A percentile compares a stretch with the other conserved stretches of the same genome.
phyloP scores from a whole-genome alignment of 2,888 invertebrate genomes.

The Gerosis bhagava region DNA sequence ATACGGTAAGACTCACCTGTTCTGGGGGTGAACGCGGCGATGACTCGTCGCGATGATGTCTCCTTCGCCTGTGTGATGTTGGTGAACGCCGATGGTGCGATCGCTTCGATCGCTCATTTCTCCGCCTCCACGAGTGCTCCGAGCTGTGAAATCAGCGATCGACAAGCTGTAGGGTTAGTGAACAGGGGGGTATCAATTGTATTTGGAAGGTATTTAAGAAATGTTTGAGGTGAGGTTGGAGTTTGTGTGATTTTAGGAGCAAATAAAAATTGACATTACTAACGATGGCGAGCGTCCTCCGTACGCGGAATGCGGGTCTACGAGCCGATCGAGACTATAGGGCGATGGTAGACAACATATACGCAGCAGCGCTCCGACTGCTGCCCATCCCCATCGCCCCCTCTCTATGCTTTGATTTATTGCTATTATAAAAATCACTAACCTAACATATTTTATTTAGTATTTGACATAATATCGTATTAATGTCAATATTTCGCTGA shows the following conservation, averaged over 20 bases:
- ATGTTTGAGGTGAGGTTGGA: conserved; percentile 62
- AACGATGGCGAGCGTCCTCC: conserved; percentile 65
- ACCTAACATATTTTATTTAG: conserved; percentile 4
- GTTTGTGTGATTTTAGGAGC: conserved; percentile 47
- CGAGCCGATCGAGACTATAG: conserved; percentile 58
- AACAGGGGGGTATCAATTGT: conserved; percentile 44
- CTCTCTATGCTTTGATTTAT: conserved; percentile 47
- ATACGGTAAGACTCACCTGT: conserved; percentile 71
- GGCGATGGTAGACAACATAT: conserved; percentile 70
- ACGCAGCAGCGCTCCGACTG: conserved; percentile 58
- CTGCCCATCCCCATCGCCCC: conserved; percentile 58
- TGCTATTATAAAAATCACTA: conserved; percentile 3
- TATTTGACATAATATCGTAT: too few species aligned
- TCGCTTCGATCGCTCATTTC: conserved; percentile 93
- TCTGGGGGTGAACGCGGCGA: conserved; percentile 73
- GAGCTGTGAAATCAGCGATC: conserved; percentile 86
- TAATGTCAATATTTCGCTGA: too few species aligned
- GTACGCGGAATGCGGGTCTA: conserved; percentile 57
- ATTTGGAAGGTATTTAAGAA: conserved; percentile 31
- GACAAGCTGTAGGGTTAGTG: conserved; percentile 79
- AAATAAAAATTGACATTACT: conserved; percentile 47
- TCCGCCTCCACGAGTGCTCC: conserved; percentile 90
- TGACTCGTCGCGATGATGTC: conserved; percentile 80
- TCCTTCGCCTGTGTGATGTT: conserved; percentile 88
- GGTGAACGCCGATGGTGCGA: conserved; percentile 92